Percentiles rank a stretch among this genome's conserved stretches.
phyloP scores from a whole-genome alignment of 2,888 invertebrate species.

The Unio pictorum region DNA sequence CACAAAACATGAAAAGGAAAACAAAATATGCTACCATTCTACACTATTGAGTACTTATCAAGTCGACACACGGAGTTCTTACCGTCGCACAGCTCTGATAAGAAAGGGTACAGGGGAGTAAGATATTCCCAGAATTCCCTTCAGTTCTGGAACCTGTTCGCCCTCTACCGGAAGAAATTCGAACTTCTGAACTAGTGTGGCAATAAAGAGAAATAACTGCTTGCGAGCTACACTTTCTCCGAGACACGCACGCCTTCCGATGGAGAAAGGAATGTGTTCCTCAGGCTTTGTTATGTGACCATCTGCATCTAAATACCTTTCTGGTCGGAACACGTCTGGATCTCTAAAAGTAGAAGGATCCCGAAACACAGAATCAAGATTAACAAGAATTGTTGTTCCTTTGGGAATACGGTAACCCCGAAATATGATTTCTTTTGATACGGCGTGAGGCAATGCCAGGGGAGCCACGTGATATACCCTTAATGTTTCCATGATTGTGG shows the following conservation, averaged over 20 bases:
- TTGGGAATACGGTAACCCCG: conserved; percentile 60
- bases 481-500: conserved; percentile 54
- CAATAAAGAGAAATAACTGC: conserved; percentile 37
- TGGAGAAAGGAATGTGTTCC: conserved; percentile 31
- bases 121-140: conserved; percentile 27
- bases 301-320: conserved; percentile 45
- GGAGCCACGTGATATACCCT: conserved; percentile 50
- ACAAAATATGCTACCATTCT: too few species aligned
- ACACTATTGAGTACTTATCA: too few species aligned
- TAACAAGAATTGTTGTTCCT: conserved; percentile 40
- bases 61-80: too few species aligned
- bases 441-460: conserved; percentile 40
- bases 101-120: conserved; percentile 16
- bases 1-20: too few species aligned
- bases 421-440: conserved; percentile 45
- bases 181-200: conserved; percentile 29
- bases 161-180: conserved; percentile 13
- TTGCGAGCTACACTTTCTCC: conserved; percentile 20
- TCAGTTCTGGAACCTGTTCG: conserved; percentile 19
- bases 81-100: neutral
- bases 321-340: conserved; percentile 51
- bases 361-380: conserved; percentile 43
- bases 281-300: conserved; percentile 19
- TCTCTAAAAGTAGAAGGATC: conserved; percentile 45
- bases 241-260: conserved; percentile 15